A percentile compares a stretch with the other conserved stretches of the same genome.
These are phyloP conservation scores for Sminthurides aquaticus DNA, from an alignment of 2,888 invertebrate genomes.

Conservation along the genomic window DNA sequence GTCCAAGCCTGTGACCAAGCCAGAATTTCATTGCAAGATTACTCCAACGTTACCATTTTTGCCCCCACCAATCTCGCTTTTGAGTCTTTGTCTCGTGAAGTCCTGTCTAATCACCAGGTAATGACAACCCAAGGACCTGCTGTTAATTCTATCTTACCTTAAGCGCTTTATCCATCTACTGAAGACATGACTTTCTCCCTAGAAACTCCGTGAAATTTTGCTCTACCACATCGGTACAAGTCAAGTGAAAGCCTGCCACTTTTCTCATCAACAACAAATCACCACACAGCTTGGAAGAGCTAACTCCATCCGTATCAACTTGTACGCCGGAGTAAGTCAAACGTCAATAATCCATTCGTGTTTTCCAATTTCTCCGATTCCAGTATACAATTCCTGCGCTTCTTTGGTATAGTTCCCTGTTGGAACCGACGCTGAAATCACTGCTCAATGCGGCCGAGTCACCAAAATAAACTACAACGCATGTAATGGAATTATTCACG, in stretches of 20 bases:
- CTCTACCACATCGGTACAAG: conserved; percentile 57
- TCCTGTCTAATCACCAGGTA: conserved; percentile 31
- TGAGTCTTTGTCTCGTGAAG: conserved; percentile 43
- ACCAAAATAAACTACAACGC: conserved; percentile 57
- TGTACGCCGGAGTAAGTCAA: conserved; percentile 29
- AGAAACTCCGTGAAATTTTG: conserved; percentile 53
- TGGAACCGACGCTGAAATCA: conserved; percentile 51
- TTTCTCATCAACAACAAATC: conserved; percentile 32
- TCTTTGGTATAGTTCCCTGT: conserved; percentile 28
- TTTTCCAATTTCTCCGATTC: too few species aligned
- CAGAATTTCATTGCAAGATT: conserved; percentile 47
- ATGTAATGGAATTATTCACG: conserved; percentile 61
- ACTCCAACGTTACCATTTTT: conserved; percentile 51
- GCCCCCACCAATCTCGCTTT: conserved; percentile 51
- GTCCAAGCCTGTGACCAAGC: conserved; percentile 48
- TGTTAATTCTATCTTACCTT: not conserved
- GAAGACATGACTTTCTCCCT: too few species aligned
- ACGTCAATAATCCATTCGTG: too few species aligned
- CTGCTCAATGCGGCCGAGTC: conserved; percentile 61
- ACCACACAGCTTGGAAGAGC: conserved; percentile 25
- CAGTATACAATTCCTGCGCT: not conserved
- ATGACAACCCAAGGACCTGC: not conserved
- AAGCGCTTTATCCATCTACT: not conserved
- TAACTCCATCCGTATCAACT: conserved; percentile 29
- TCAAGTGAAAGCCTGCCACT: conserved; percentile 51